These are phyloP conservation scores for Bostrychus sinensis DNA, from an alignment of 2,113 vertebrate genomes.

Conservation along the genomic window DNA sequence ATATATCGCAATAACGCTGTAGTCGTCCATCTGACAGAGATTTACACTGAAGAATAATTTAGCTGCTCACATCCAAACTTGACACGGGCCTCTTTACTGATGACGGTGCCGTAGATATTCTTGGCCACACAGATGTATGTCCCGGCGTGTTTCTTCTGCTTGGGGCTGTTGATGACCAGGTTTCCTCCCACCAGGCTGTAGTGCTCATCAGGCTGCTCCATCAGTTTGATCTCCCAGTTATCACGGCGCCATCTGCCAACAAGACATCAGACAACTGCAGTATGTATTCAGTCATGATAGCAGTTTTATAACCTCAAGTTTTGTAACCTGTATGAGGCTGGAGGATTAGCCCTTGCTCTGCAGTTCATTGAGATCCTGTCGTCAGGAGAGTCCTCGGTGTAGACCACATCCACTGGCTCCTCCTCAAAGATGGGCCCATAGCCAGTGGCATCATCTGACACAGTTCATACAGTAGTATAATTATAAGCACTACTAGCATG, in stretches of 20 bases:
- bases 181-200: conserved; percentile 96
- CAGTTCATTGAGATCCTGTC: conserved; percentile 95
- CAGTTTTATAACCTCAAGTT: neutral
- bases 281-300: neutral
- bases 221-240: conserved; percentile 93
- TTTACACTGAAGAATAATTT: too few relatives aligned
- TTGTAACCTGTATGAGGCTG: conserved; percentile 85
- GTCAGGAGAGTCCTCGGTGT: conserved; percentile 93
- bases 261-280: neutral
- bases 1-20: too few relatives aligned
- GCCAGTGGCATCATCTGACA: conserved; percentile 91
- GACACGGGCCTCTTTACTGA: conserved; percentile 92
- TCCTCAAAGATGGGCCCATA: conserved; percentile 98
- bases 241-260: conserved; percentile 89
- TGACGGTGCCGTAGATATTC: conserved; percentile 90
- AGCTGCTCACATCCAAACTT: conserved; percentile 92
- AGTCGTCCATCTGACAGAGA: too few relatives aligned
- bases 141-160: conserved; percentile 89
- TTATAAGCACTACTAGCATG: too few relatives aligned
- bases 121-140: conserved; percentile 90
- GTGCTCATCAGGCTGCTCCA: conserved; percentile 86
- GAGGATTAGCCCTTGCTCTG: conserved; percentile 90
- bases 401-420: conserved; percentile 94
- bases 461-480: neutral
- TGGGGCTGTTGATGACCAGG: conserved; percentile 93